Conservation (phyloP, 2,797 vertebrate genomes). For the Channa striata region DNA sequence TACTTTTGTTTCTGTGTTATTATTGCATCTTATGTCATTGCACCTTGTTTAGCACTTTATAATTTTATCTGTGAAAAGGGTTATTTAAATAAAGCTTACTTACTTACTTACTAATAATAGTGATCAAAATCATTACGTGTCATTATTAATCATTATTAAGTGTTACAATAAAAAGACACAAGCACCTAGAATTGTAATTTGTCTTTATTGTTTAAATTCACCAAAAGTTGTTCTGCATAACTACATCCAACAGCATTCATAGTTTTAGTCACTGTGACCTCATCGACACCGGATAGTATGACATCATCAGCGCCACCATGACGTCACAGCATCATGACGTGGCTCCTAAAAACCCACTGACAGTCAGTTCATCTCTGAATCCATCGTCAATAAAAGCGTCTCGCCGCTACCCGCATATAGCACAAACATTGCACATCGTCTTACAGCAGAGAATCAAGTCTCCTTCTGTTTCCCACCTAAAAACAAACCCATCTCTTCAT, state of each 20-base stretch:
- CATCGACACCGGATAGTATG: slow-evolving; percentile 51
- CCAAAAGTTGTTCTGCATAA: slow-evolving; percentile 75
- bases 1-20: too few species aligned
- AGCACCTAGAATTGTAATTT: slow-evolving; percentile 48
- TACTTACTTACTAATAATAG: too few species aligned
- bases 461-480: slow-evolving; percentile 30
- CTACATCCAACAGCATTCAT: slow-evolving; percentile 79
- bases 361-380: slow-evolving; percentile 39
- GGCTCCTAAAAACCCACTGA: slow-evolving; percentile 54
- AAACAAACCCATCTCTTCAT: slow-evolving; percentile 11
- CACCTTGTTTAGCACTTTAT: too few species aligned
- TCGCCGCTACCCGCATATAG: slow-evolving; percentile 61
- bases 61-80: too few species aligned
- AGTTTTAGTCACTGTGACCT: slow-evolving; percentile 61
- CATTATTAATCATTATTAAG: too few species aligned
- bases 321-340: slow-evolving; percentile 56
- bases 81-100: too few species aligned
- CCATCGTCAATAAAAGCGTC: slow-evolving; percentile 59
- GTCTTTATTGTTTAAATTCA: slow-evolving; percentile 82
- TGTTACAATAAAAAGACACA: background rate
- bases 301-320: slow-evolving; percentile 68
- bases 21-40: background rate
- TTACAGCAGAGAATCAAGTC: slow-evolving; percentile 50
- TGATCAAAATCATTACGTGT: too few species aligned
- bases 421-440: slow-evolving; percentile 74